A percentile compares a stretch with the other conserved stretches of the same genome.
Evolutionary conservation across 1,140 invertebrate genomes (phyloP).

Genomic region (Drosophila ohnishii): DNA sequence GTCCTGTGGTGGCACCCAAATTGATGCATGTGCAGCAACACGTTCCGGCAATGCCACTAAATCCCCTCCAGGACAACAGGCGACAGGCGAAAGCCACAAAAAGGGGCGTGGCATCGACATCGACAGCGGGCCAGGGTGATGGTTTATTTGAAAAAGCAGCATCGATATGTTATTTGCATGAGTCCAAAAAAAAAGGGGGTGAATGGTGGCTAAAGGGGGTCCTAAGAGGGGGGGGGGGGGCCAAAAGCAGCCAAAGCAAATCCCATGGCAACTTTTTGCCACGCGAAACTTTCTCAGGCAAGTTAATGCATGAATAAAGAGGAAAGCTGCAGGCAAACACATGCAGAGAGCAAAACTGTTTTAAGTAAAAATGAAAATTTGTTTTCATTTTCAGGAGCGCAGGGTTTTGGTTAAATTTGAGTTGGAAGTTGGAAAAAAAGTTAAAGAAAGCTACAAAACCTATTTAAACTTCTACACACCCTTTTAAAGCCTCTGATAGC

Average conservation of each 20-base stretch:
- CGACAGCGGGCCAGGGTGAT: background rate
- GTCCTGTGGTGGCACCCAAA: slow-evolving; percentile 61
- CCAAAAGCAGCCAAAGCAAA: slow-evolving; percentile 48
- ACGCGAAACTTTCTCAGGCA: slow-evolving; percentile 74
- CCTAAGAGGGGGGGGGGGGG: background rate
- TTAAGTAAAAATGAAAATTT: background rate
- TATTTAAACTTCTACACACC: background rate
- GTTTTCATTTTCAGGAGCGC: background rate
- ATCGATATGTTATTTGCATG: slow-evolving; percentile 79
- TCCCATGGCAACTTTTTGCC: slow-evolving; percentile 63
- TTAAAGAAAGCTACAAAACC: background rate
- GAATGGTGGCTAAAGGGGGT: background rate
- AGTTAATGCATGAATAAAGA: slow-evolving; percentile 77
- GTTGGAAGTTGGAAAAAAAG: background rate
- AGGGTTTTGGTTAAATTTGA: background rate
- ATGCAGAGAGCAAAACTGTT: slow-evolving; percentile 13
- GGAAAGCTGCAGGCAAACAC: slow-evolving; percentile 61
- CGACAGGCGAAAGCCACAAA: slow-evolving; percentile 58
- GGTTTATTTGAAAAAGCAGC: slow-evolving; percentile 72
- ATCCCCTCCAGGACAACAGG: slow-evolving; percentile 70
- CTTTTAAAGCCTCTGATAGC: background rate
- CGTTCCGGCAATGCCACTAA: slow-evolving; percentile 68
- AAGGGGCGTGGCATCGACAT: slow-evolving; percentile 24
- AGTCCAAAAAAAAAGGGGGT: slow-evolving; percentile 33
- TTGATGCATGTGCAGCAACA: slow-evolving; percentile 77